phyloP scores from a whole-genome alignment of 2,888 invertebrate genomes.

The Cynaeus angustus region DNA sequence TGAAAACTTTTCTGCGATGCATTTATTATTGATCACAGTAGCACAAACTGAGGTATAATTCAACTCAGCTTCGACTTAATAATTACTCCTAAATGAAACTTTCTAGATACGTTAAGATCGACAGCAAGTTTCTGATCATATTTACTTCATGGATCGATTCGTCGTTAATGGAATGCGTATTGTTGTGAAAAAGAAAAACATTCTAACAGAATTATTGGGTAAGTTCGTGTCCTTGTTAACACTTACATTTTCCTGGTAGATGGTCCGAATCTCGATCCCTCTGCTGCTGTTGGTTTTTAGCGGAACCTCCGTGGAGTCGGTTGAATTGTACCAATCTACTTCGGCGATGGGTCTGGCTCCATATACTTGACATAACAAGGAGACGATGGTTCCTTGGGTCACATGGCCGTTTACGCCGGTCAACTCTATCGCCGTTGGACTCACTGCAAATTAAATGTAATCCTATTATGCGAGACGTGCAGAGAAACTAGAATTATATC shows the following conservation, averaged over 20 bases:
- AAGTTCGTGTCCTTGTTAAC: too few species aligned
- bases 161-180: too few species aligned
- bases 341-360: conserved; percentile 90
- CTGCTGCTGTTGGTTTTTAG: conserved; percentile 55
- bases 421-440: conserved; percentile 85
- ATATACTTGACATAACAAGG: conserved; percentile 84
- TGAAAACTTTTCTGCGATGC: conserved; percentile 15
- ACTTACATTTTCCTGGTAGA: conserved; percentile 60
- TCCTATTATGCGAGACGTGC: conserved; percentile 43
- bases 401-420: conserved; percentile 86
- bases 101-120: conserved; percentile 1
- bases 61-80: conserved; percentile 13
- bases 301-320: conserved; percentile 76
- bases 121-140: conserved; percentile 23
- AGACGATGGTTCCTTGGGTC: conserved; percentile 85
- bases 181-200: too few species aligned
- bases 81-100: conserved; percentile 36
- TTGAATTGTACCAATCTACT: conserved; percentile 90
- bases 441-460: conserved; percentile 76
- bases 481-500: conserved; percentile 29
- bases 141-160: background rate
- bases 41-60: conserved; percentile 41
- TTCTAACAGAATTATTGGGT: too few species aligned
- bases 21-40: conserved; percentile 30
- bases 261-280: conserved; percentile 51